Conservation (phyloP, 1,140 invertebrate genomes). For the Phenacoccus solenopsis region DNA sequence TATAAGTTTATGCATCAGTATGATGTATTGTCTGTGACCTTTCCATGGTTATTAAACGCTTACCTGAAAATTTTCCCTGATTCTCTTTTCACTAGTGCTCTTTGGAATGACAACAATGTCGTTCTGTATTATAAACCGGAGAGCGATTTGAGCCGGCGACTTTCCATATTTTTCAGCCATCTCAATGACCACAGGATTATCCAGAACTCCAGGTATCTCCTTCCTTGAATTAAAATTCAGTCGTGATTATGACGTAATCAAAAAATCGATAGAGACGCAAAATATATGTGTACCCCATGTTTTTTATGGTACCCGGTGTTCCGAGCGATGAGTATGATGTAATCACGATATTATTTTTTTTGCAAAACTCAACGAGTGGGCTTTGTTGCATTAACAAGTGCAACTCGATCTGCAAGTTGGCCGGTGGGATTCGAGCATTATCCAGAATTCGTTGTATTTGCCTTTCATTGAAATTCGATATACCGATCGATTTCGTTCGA, state of each 20-base stretch:
- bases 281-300: conserved; percentile 28
- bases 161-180: conserved; percentile 41
- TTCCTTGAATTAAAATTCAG: conserved; percentile 21
- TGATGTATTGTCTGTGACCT: no score
- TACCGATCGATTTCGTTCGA: conserved; percentile 29
- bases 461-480: conserved; percentile 34
- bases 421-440: conserved; percentile 25
- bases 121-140: conserved; percentile 42
- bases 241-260: no score
- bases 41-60: no score
- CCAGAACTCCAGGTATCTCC: conserved; percentile 33
- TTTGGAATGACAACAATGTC: conserved; percentile 49
- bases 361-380: conserved; percentile 59
- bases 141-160: conserved; percentile 46
- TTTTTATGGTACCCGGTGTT: conserved; percentile 45
- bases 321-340: conserved; percentile 76
- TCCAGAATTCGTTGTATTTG: conserved; percentile 30
- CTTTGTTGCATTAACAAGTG: conserved; percentile 74
- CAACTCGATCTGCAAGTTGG: conserved; percentile 55
- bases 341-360: conserved; percentile 52
- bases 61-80: conserved; percentile 43
- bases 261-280: neutral
- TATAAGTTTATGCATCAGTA: no score
- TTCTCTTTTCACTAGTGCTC: conserved; percentile 39
- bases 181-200: conserved; percentile 33